Percentiles rank a stretch among this genome's conserved stretches.
phyloP scores from a whole-genome alignment of 1,140 invertebrate species.

The Aleiodes sp. region DNA sequence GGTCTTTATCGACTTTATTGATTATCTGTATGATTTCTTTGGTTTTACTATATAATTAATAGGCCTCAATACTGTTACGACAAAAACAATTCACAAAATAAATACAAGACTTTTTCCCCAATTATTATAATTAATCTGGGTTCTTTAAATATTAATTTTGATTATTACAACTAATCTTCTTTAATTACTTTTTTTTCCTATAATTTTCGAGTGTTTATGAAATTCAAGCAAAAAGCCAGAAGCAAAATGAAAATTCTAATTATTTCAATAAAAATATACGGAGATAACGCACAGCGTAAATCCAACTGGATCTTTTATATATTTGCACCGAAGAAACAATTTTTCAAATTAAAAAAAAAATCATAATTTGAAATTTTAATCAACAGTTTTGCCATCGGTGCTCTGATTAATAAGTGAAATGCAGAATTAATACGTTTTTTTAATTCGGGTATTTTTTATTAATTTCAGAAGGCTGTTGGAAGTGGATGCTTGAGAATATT shows the following conservation, averaged over 20 bases:
- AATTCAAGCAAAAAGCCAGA: constrained; percentile 11
- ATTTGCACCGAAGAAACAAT: no score
- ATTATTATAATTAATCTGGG: no score
- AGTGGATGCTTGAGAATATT: constrained; percentile 63
- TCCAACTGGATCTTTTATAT: neutral
- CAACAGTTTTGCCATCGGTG: no score
- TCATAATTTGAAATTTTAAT: no score
- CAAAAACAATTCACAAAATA: no score
- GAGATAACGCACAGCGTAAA: constrained; percentile 12
- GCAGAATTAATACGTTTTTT: neutral
- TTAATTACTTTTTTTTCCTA: no score
- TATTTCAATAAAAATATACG: neutral
- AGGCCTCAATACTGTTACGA: no score
- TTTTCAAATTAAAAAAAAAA: no score
- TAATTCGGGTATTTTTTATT: constrained; percentile 12
- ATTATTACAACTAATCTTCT: no score
- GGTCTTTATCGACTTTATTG: neutral
- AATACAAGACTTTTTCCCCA: no score
- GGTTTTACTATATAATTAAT: neutral
- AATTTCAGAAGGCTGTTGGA: constrained; percentile 57
- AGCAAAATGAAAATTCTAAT: neutral
- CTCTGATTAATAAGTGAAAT: neutral
- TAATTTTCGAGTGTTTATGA: neutral
- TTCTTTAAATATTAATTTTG: no score
- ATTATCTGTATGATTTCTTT: neutral